Base-by-base conservation (phyloP, 2,113 vertebrate genomes). In the Sialia sialis region DNA sequence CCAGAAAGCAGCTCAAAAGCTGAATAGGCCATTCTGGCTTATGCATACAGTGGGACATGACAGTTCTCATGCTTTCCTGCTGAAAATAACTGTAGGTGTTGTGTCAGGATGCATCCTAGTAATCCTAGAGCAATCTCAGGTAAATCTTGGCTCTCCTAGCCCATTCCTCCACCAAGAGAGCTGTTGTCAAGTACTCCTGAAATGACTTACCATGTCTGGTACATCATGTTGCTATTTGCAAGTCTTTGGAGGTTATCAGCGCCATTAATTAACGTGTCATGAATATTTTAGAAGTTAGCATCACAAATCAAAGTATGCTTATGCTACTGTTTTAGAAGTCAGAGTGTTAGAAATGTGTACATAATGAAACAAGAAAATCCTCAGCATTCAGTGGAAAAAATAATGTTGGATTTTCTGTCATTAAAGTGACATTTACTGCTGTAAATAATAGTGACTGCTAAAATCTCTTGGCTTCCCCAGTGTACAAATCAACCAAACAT, bases 361-460 rank as follows among this genome's bases (percentile, higher is more conserved):
- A 14, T 76, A 49, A 52, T 72, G 32, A 69, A 78, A 68, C 36
- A 73, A 64, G 36, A 77, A 81, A 93, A 7, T 8, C 13, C 49
- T 88, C 55, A 29, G 84, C 11, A 55, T 92, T 78, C 84, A 92
- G 44, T 5, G 8, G 76, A 83, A 90, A 87, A 78, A 74, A 26
- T 86, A 88, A 86, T 0, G 0, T 60, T 76, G 62, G 52, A 73
- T 93, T 96, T 94, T 94, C 78, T 91, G 78, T 91, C 84, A 84
- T 89, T 77, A 84, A 93, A 88, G 26, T 88, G 89, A 95, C 84
- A 89, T 69, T 89, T 89, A 62, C 51, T 95, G 84, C 90, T 90
- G 54, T 89, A 96, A 96, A 89, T 93, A 94, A 85, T 76, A 92
- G 18, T 77, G 77, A 85, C 70, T 95, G 85, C 82, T 95, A 89